Base-by-base conservation (phyloP, 2,888 invertebrate genomes). In the Busseola fusca region DNA sequence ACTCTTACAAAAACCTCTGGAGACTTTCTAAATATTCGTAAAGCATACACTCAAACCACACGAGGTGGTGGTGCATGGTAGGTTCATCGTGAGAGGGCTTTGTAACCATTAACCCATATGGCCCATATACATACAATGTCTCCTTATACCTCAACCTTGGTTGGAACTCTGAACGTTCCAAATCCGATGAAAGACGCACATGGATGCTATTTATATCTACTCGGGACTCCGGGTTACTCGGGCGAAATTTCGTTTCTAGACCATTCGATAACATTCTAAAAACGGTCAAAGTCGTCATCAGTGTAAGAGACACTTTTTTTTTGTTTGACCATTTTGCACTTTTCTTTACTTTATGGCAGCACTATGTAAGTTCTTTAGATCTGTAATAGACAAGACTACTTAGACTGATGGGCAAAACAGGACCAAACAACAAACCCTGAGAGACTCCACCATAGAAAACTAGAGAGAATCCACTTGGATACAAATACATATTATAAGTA, bases 151-250 rank as follows among this genome's bases (percentile, higher is more conserved):
- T 34, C 30, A 63, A 63, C 50, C 42, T 54, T 25, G 18, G 3
- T 1, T 16, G 27, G 21, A 42, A 34, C 40, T 0, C 10, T 27
- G 25, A 42, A 34, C 40, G 14, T 66, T 54, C 42, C 16, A 63
- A 66, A 48, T 27, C 30, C 30, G 25, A n/a, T 14, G 14, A 18
- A 52, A 30, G 37, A 63, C 57, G 71, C 52, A 25, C 40, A 37
- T 37, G 27, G 25, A 0, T 18, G 58, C 18, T 77, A 75, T 80
- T 64, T 64, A 74, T 68, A 80, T 14, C 40, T 64, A 40, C 14
- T 40, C 14, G 40, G 14, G 40, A 40, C 40, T 40, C 40, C 3
- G 10, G 34, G 40, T 42, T 21, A 64, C 65, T 48, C 48, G 10
- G 16, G 0, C 12, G n/a, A 14, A 45, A 69, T 52, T n/a, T 50